Conservation (phyloP, 2,113 vertebrate genomes). For the Mormyrus lacerda region DNA sequence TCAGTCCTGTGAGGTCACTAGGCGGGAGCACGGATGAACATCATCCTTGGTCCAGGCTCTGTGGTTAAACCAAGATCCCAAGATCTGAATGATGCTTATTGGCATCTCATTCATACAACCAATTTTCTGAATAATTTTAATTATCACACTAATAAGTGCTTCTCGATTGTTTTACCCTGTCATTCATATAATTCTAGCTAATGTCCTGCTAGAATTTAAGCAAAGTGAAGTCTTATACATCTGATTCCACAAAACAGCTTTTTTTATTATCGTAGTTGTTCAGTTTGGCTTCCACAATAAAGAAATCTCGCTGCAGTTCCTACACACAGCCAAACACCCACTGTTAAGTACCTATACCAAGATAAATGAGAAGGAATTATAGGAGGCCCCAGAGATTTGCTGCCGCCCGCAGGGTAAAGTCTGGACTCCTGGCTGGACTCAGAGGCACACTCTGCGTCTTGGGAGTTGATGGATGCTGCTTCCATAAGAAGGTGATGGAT, state of each 20-base stretch:
- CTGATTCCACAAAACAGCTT: not conserved
- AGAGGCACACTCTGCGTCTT: not conserved
- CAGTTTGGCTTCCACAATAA: not conserved
- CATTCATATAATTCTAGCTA: not conserved
- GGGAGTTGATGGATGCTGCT: not conserved
- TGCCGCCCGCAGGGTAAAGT: not conserved
- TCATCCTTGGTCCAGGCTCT: not conserved
- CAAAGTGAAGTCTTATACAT: no score
- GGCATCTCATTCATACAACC: not conserved
- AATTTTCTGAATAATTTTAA: not conserved
- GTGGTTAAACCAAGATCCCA: not conserved
- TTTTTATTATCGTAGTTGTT: not conserved
- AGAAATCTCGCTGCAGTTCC: not conserved
- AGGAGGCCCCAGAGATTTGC: not conserved
- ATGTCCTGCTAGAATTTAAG: not conserved
- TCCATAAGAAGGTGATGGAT: not conserved
- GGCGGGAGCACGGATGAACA: no score
- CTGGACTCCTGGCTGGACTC: not conserved
- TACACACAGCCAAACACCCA: not conserved
- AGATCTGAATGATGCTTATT: not conserved
- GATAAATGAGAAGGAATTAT: slow-evolving; percentile 4
- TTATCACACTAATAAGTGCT: not conserved
- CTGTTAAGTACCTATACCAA: not conserved
- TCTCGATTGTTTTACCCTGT: not conserved
- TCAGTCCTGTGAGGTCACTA: not conserved